Evolutionary conservation across 2,888 invertebrate species (phyloP).

Genomic region (Eupithecia insigniata): DNA sequence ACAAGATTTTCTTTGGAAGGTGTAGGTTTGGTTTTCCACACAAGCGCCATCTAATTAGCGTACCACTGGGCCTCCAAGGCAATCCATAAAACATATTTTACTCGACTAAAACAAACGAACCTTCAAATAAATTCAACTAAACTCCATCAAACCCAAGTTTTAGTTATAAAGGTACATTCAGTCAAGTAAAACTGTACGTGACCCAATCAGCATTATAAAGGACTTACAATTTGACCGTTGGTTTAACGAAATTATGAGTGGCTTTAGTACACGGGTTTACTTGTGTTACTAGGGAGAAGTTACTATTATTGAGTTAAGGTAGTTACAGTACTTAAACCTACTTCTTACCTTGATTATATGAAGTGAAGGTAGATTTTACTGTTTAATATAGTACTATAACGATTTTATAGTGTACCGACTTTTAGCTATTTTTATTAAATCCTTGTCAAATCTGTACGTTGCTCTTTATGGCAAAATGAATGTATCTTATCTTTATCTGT

Average conservation of each 20-base stretch:
- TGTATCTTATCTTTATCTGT: too few species aligned
- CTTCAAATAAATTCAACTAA: not conserved
- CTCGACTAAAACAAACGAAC: not conserved
- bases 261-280: not conserved
- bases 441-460: too few species aligned
- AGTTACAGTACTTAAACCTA: too few species aligned
- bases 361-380: too few species aligned
- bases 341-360: too few species aligned
- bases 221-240: not conserved
- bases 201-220: slow-evolving; percentile 16
- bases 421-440: too few species aligned
- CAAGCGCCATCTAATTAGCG: not conserved
- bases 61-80: not conserved
- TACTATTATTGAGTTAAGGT: slow-evolving; percentile 3
- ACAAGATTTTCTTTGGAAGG: too few species aligned
- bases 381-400: too few species aligned
- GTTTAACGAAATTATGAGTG: slow-evolving; percentile 6
- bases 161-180: slow-evolving; percentile 9
- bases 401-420: too few species aligned
- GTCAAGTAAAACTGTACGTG: slow-evolving; percentile 9
- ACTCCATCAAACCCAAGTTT: not conserved
- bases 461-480: too few species aligned
- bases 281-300: not conserved
- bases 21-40: too few species aligned
- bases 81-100: not conserved